Percentiles rank a stretch among this genome's conserved stretches.
Evolutionary conservation across 2,113 vertebrate species (phyloP).

Genomic region (Chrysemys picta): DNA sequence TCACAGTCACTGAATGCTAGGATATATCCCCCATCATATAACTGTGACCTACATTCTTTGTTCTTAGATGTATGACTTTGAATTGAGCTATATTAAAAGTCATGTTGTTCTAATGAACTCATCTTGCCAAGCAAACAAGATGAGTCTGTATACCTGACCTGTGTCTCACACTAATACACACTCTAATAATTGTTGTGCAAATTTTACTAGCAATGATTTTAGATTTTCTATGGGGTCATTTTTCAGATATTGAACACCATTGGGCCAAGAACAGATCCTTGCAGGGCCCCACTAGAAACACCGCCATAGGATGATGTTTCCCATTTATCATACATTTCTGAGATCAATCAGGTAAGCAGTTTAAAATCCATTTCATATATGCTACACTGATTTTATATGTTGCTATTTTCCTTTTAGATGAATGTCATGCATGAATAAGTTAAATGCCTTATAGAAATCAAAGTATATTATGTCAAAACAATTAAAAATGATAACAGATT

Average conservation of each 20-base stretch:
- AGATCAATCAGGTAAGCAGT: not conserved
- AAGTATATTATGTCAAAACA: not conserved
- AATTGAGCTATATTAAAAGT: not conserved
- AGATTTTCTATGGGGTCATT: not conserved
- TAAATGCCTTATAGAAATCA: not conserved
- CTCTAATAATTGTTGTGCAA: not conserved
- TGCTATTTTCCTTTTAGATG: not conserved
- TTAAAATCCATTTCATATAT: not conserved
- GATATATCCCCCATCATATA: not conserved
- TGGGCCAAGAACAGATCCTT: not conserved
- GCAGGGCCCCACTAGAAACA: not conserved
- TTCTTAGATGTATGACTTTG: not conserved
- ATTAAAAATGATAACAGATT: not conserved
- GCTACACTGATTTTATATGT: not conserved
- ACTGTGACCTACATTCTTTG: not conserved
- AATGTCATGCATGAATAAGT: not conserved
- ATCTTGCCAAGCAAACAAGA: not conserved
- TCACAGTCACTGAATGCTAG: not conserved
- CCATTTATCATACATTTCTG: not conserved
- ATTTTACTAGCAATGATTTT: not conserved
- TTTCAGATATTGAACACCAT: not conserved
- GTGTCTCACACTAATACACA: not conserved
- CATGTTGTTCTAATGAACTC: not conserved
- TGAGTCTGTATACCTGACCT: not conserved
- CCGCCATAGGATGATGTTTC: not conserved